Conservation (phyloP, 2,888 invertebrate genomes). For the Onthophagus sagittarius region DNA sequence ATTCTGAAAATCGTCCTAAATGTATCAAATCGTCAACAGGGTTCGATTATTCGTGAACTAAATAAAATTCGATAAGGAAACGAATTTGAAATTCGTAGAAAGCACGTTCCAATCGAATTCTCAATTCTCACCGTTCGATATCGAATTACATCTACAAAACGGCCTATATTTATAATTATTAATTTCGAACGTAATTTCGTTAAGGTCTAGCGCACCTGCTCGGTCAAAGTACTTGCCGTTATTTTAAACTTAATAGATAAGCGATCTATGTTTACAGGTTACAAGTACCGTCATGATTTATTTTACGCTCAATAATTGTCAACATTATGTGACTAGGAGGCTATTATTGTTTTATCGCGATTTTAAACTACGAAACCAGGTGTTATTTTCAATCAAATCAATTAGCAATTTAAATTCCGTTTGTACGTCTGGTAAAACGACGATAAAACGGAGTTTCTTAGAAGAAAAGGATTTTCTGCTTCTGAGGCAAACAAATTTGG, state of each 20-base stretch:
- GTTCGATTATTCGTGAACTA: neutral
- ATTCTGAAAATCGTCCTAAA: too few relatives aligned
- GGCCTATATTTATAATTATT: neutral
- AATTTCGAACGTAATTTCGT: neutral
- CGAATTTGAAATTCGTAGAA: neutral
- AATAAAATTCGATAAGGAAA: neutral
- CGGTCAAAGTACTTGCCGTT: neutral
- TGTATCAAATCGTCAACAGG: too few relatives aligned
- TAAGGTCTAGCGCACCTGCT: neutral
- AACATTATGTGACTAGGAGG: neutral
- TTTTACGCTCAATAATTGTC: neutral
- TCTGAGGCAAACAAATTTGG: too few relatives aligned
- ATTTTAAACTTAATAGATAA: neutral
- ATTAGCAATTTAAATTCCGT: neutral
- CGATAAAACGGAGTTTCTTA: too few relatives aligned
- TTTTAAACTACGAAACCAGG: neutral
- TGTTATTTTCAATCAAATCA: neutral
- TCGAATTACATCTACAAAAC: neutral
- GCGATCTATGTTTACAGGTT: neutral
- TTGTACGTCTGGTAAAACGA: too few relatives aligned
- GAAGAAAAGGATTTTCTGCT: too few relatives aligned
- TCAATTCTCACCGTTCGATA: neutral
- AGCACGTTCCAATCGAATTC: neutral
- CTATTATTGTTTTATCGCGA: neutral
- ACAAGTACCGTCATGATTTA: neutral